phyloP scores from a whole-genome alignment of 64 coral and sea anemone species.

The Catalaphyllia jardinei region DNA sequence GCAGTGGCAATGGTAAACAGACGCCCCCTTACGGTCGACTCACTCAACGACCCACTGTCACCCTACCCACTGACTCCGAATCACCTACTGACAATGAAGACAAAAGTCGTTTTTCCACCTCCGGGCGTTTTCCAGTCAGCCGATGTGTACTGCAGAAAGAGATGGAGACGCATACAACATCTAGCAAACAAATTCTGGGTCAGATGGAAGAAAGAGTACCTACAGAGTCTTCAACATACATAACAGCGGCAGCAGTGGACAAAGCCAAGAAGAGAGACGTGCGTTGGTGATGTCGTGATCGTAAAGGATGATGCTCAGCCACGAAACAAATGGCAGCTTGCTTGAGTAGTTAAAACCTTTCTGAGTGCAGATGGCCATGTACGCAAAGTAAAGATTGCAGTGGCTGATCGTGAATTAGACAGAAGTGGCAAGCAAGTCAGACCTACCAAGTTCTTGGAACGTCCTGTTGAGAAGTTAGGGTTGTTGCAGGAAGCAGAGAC shows the following conservation, averaged over 20 bases:
- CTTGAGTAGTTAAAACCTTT: too few species aligned
- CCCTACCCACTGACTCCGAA: background rate
- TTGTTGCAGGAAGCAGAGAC: too few species aligned
- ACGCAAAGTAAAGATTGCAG: too few species aligned
- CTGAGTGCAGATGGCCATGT: too few species aligned
- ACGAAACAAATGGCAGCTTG: too few species aligned
- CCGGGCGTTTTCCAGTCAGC: background rate
- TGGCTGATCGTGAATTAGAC: too few species aligned
- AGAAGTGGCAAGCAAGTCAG: too few species aligned
- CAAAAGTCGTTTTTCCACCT: constrained; percentile 19
- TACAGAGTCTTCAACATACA: background rate
- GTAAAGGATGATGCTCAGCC: too few species aligned
- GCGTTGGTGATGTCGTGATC: background rate
- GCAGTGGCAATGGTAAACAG: background rate
- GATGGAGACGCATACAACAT: background rate
- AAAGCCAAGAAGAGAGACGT: background rate
- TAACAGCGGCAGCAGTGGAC: background rate
- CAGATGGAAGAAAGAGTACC: background rate
- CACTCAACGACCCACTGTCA: background rate
- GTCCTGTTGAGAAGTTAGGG: too few species aligned
- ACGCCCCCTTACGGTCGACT: constrained; percentile 17
- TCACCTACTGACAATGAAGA: background rate
- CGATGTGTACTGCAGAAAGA: constrained; percentile 32
- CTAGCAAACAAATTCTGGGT: background rate
- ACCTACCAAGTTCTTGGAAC: too few species aligned